phyloP scores from a whole-genome alignment of 2,888 invertebrate species.

The Nemotelus nigrinus region DNA sequence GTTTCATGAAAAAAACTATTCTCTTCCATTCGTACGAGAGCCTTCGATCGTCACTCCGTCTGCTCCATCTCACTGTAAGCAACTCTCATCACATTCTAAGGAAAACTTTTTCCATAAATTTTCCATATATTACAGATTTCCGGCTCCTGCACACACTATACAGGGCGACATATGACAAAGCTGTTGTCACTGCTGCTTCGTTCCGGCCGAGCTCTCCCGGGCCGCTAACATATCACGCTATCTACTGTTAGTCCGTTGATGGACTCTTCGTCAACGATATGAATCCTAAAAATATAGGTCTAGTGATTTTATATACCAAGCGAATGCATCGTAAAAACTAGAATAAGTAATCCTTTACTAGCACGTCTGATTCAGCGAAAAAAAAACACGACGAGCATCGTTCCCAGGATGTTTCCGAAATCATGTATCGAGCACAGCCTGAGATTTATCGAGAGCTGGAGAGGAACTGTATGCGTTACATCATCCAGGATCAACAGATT shows the following conservation, averaged over 20 bases:
- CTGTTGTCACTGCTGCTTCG: no score
- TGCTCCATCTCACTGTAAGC: slow-evolving; percentile 17
- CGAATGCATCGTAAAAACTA: slow-evolving; percentile 34
- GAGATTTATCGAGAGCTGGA: background rate
- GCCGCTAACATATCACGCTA: background rate
- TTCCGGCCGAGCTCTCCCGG: no score
- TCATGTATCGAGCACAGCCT: background rate
- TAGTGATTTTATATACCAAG: slow-evolving; percentile 35
- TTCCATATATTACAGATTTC: slow-evolving; percentile 34
- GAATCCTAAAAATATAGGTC: slow-evolving; percentile 42
- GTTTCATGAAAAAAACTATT: no score
- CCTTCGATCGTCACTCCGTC: background rate
- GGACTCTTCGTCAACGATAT: slow-evolving; percentile 22
- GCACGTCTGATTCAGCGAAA: slow-evolving; percentile 24
- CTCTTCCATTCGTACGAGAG: no score
- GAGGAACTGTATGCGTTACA: background rate
- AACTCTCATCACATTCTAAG: slow-evolving; percentile 10
- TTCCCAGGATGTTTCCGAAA: slow-evolving; percentile 3
- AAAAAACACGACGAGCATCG: background rate
- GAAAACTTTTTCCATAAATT: slow-evolving; percentile 25
- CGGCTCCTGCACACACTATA: background rate
- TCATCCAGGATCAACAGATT: background rate
- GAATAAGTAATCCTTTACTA: slow-evolving; percentile 35
- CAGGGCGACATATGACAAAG: background rate
- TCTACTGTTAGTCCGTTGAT: background rate